Percentiles rank a stretch among this genome's conserved stretches.
Conservation (phyloP, 2,888 invertebrate species). For the Drosophila neotestacea region DNA sequence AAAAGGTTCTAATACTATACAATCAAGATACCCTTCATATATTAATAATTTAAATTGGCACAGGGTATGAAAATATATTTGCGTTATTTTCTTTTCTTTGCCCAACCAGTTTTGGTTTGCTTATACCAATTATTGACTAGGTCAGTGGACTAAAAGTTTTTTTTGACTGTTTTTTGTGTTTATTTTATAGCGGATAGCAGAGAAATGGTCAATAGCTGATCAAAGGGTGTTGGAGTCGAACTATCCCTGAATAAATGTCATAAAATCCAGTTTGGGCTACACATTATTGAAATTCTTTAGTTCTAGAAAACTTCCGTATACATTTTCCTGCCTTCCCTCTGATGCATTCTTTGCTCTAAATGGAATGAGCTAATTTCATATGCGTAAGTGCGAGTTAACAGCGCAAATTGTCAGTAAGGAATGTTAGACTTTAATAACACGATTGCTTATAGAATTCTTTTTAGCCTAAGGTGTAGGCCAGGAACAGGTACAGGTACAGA, state of each 20-base stretch:
- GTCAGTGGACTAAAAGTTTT: constrained; percentile 60
- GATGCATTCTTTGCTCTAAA: constrained; percentile 27
- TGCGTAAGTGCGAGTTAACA: constrained; percentile 59
- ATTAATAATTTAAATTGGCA: background rate
- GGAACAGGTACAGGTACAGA: background rate
- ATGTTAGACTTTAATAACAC: constrained; percentile 67
- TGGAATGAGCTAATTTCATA: constrained; percentile 55
- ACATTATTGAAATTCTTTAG: constrained; percentile 49
- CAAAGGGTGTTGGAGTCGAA: constrained; percentile 15
- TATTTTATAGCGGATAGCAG: constrained; percentile 8
- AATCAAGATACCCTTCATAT: background rate
- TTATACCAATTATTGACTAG: constrained; percentile 49
- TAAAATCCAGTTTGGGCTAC: constrained; percentile 2
- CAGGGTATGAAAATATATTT: constrained; percentile 6
- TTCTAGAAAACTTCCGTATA: constrained; percentile 58
- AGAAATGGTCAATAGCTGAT: constrained; percentile 40
- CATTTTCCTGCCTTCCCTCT: constrained; percentile 1
- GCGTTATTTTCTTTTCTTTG: constrained; percentile 21
- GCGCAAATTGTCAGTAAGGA: constrained; percentile 65
- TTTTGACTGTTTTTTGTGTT: constrained; percentile 34
- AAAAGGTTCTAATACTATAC: background rate
- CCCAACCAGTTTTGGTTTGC: constrained; percentile 52
- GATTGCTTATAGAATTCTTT: constrained; percentile 54
- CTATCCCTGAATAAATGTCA: constrained; percentile 9
- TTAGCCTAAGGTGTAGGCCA: constrained; percentile 3